phyloP scores from a whole-genome alignment of 1,140 invertebrate species.

The Gonioctena quinquepunctata region DNA sequence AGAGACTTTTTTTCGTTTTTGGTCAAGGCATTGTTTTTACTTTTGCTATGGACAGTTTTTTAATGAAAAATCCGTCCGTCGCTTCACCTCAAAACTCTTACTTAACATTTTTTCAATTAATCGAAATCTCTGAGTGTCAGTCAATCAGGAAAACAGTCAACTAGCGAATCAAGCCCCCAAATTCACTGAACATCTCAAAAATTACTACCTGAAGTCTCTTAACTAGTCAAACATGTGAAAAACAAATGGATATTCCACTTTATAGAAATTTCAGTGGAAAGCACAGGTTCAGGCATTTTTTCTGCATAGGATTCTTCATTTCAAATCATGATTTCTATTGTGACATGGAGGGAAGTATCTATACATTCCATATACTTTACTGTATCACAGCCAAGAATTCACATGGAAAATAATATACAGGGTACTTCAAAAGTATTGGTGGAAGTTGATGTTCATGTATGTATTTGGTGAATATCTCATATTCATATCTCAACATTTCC shows the following conservation, averaged over 20 bases:
- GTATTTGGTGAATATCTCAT: background rate
- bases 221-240: background rate
- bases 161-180: too few relatives aligned
- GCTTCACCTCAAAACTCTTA: too few relatives aligned
- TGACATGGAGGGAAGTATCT: slow-evolving; percentile 51
- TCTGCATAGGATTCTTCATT: slow-evolving; percentile 34
- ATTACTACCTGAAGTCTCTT: too few relatives aligned
- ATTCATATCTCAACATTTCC: background rate
- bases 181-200: too few relatives aligned
- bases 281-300: slow-evolving; percentile 45
- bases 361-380: slow-evolving; percentile 54
- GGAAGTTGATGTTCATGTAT: too few relatives aligned
- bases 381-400: slow-evolving; percentile 58
- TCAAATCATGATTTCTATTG: slow-evolving; percentile 35
- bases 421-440: background rate
- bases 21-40: too few relatives aligned
- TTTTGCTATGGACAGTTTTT: too few relatives aligned
- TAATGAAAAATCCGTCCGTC: too few relatives aligned
- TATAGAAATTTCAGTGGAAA: slow-evolving; percentile 30
- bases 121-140: too few relatives aligned
- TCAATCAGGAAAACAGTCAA: too few relatives aligned
- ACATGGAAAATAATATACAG: slow-evolving; percentile 47
- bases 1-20: too few relatives aligned
- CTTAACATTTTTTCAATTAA: too few relatives aligned
- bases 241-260: slow-evolving; percentile 7